Evolutionary conservation across 1,140 invertebrate genomes (phyloP), one percentile per base, ranked within the genome.

Genomic region (Eumeta japonica): DNA sequence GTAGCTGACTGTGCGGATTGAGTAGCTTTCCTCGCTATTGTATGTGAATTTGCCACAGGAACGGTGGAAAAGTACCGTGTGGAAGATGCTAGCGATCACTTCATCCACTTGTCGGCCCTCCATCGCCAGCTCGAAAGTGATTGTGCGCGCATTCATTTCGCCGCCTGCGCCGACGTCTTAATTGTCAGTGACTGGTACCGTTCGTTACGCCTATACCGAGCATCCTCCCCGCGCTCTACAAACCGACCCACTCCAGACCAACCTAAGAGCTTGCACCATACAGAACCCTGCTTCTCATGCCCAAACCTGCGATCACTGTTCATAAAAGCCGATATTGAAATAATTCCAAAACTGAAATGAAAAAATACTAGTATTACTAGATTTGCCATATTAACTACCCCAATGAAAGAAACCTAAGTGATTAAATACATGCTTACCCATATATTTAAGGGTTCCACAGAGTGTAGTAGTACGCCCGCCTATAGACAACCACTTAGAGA

Each of bases 1-100:
- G 56, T 94, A 94, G 31, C 94, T 94, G 15, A 98, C 83, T 1
- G 92, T 95, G 16, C 94, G 93, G 36, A 97, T 90, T 7, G 92
- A 92, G 67, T 97, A 98, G 67, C 87, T 91, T 46, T 88, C 89
- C 73, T 97, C 93, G 59, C 88, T 86, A 71, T 90, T 91, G 71
- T 96, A 97, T 34, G 88, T 85, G 75, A 97, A 97, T 81, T 97
- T 98, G 43, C 95, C 94, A 46, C 92, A 82, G 30, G 91, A 90
- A 48, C 95, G 83, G 65, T 97, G 93, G 62, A 98, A 94, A 10
- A 98, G 78, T 29, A 98, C 84, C 13, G 92, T 95, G 76, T 97
- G 94, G 72, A 98, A 97, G 45, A 98, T 86, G 67, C 90, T 89
- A 10, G 89, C 85, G 12, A 96, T 89, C 18, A 92, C 92, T 75